Evolutionary conservation across 1,140 invertebrate genomes (phyloP).

Genomic region (Octopus sinensis): DNA sequence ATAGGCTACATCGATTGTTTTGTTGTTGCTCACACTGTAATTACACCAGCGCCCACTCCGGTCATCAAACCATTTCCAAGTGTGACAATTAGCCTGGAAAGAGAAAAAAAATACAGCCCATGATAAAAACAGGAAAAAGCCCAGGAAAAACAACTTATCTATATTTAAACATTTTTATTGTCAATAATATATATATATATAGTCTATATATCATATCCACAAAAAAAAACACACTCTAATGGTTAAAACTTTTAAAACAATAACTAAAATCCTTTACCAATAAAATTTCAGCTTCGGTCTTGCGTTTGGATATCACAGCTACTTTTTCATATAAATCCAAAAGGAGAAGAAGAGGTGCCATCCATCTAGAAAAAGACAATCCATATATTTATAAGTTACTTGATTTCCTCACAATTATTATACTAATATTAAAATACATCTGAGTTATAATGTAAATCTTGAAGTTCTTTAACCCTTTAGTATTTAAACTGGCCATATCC

Average conservation of each 20-base stretch:
- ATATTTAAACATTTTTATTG: no score
- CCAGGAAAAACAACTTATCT: no score
- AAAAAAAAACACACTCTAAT: background rate
- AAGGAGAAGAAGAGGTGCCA: slow-evolving; percentile 73
- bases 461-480: no score
- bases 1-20: slow-evolving; percentile 80
- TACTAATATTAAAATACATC: no score
- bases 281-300: slow-evolving; percentile 67
- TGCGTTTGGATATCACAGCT: slow-evolving; percentile 69
- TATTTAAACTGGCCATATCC: no score
- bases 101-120: slow-evolving; percentile 10
- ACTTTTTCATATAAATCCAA: slow-evolving; percentile 82
- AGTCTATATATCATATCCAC: no score
- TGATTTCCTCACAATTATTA: no score
- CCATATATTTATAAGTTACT: no score
- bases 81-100: slow-evolving; percentile 59
- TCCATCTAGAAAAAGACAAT: slow-evolving; percentile 66
- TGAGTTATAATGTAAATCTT: no score
- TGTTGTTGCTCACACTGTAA: slow-evolving; percentile 74
- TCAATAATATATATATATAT: no score
- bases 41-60: slow-evolving; percentile 77
- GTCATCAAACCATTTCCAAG: slow-evolving; percentile 86
- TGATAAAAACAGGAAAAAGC: no score
- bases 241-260: background rate
- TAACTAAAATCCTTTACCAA: slow-evolving; percentile 52